Percentiles rank a stretch among this genome's conserved stretches.
These are phyloP conservation scores for Euproctis similis DNA, from an alignment of 2,888 invertebrate genomes.

Conservation along the genomic window DNA sequence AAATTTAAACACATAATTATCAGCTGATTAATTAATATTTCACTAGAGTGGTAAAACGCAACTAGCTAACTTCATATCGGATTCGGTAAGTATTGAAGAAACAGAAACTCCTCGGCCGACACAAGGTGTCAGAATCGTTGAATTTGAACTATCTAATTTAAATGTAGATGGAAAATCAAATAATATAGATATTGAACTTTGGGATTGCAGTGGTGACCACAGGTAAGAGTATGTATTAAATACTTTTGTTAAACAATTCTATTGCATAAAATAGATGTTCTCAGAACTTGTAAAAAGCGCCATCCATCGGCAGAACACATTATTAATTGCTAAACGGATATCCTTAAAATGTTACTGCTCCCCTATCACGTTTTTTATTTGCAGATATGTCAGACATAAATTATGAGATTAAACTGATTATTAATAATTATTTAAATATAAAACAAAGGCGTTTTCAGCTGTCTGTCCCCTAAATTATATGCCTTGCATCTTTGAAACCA, in stretches of 20 bases:
- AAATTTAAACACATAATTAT: neutral
- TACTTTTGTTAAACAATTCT: neutral
- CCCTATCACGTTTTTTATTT: too few species aligned
- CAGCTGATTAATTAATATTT: slow-evolving; percentile 24
- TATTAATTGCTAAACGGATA: slow-evolving; percentile 3
- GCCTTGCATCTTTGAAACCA: too few species aligned
- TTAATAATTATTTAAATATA: too few species aligned
- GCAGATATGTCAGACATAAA: too few species aligned
- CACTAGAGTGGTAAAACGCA: slow-evolving; percentile 84
- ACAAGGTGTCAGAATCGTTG: slow-evolving; percentile 83
- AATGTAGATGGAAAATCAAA: slow-evolving; percentile 73
- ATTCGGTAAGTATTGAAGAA: slow-evolving; percentile 78
- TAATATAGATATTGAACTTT: slow-evolving; percentile 83
- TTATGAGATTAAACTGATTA: too few species aligned
- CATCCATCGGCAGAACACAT: slow-evolving; percentile 14
- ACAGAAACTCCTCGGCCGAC: slow-evolving; percentile 79
- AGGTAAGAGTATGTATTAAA: slow-evolving; percentile 61
- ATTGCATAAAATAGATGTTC: too few species aligned
- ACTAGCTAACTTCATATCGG: slow-evolving; percentile 82
- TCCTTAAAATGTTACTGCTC: too few species aligned
- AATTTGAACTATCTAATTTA: slow-evolving; percentile 81
- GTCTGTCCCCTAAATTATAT: too few species aligned
- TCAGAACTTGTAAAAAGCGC: slow-evolving; percentile 8
- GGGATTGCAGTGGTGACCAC: slow-evolving; percentile 87
- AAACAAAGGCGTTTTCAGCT: too few species aligned